Base-by-base conservation (phyloP, 2,113 vertebrate genomes). In the Corynorhinus townsendii region DNA sequence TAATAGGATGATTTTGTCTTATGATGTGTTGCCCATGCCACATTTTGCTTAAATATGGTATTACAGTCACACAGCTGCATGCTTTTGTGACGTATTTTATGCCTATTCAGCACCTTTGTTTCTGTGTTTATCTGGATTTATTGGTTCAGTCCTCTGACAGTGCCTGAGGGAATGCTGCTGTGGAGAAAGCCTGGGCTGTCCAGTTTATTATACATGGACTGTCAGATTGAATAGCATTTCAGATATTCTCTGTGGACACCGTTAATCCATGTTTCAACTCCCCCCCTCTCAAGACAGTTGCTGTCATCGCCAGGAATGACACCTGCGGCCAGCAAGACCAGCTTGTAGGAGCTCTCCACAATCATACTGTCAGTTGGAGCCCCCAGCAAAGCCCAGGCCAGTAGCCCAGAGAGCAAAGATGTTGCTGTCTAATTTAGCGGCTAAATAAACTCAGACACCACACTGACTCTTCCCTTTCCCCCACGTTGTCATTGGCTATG, bases 231-330 rank as follows among this genome's bases (percentile, higher is more conserved):
- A 62, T 47, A 81, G 54, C 91, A 0, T 0, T 24, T 75, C 56
- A 86, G 76, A 15, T 52, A 83, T 86, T 90, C 82, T 92, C 26
- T 90, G 95, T 80, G 16, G 45, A 81, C 97, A 97, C 71, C 91
- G 94, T 97, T 97, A 97, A 96, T 89, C 96, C 47, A 0, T 95
- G 72, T 92, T 72, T 81, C 93, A 95, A 33, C 43, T 73, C 62
- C 62, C 87, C 30, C 71, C 52, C 40, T 77, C 87, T 14, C 0
- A 90, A 96, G 72, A 77, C 72, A 96, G 62, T 82, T 64, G 30
- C 82, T 97, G 73, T 97, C 91, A 80, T 59, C 47, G 30, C 89
- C 40, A 62, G 62, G 77, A 96, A 19, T 26, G 83, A 91, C 85
- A 93, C 89, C 3, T 1, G 59, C 69, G 89, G 90, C 85, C 93